A percentile compares a stretch with the other conserved stretches of the same genome.
Conservation (phyloP, 2,888 invertebrate genomes). For the Drosophila ustulata region DNA sequence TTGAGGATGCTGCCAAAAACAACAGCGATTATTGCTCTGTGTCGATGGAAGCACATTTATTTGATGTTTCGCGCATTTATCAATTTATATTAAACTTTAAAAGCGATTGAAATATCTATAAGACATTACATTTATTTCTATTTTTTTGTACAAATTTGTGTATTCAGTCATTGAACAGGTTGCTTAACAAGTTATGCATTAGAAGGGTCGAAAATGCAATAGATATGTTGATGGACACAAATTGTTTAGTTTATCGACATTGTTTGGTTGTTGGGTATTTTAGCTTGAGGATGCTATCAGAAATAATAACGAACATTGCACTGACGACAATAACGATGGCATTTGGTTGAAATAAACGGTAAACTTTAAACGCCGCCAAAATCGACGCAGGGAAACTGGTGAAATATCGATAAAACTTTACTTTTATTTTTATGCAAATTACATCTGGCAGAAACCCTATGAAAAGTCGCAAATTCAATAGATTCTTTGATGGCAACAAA, state of each 20-base stretch:
- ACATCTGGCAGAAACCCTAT: constrained; percentile 27
- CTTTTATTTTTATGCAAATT: constrained; percentile 72
- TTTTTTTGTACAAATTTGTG: no score
- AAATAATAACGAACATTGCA: no score
- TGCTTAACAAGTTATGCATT: no score
- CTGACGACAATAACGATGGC: no score
- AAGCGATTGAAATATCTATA: constrained; percentile 68
- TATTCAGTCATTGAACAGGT: no score
- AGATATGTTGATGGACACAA: no score
- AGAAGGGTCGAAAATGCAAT: no score
- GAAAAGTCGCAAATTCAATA: constrained; percentile 54
- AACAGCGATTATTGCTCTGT: constrained; percentile 31
- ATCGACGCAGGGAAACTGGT: constrained; percentile 34
- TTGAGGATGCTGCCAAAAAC: constrained; percentile 7
- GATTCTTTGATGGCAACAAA: constrained; percentile 59
- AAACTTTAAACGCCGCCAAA: constrained; percentile 11
- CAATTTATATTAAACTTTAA: constrained; percentile 21
- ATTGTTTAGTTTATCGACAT: no score
- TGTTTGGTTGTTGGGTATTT: no score
- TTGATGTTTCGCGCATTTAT: constrained; percentile 34
- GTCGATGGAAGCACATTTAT: constrained; percentile 23
- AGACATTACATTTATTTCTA: constrained; percentile 46
- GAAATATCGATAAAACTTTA: constrained; percentile 78
- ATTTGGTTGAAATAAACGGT: no score
- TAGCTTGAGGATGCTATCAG: no score